Base-by-base conservation (phyloP, 2,113 vertebrate genomes). In the Erythrocebus patas region DNA sequence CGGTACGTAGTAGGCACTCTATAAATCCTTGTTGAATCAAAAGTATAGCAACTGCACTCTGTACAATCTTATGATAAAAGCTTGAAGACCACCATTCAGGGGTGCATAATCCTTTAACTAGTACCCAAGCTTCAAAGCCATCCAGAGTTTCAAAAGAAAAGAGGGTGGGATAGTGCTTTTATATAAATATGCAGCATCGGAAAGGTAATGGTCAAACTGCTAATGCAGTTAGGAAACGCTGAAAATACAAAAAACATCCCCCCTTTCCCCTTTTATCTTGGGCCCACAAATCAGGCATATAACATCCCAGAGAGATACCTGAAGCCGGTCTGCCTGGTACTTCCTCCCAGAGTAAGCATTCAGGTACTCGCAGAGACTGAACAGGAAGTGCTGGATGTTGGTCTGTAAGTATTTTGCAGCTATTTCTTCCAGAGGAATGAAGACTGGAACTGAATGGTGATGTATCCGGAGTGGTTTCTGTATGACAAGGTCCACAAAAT, bases 311-410 rank as follows among this genome's bases (percentile, higher is more conserved):
- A 22, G 43, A 35, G n/a, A 68, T 98, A 99, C 99, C 99, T 99
- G 98, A 16, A 99, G 93, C 76, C 79, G 98, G n/a, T 99, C 98
- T 14, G 97, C 98, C 96, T 99, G 99, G 97, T 98, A 98, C 95
- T 98, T 99, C 96, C 99, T 98, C 22, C 98, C 97, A 0, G n/a
- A 92, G 0, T 98, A 99, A 50, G 98, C 99, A 1, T 99, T 99
- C 3, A 99, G 95, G 95, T 98, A 93, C 27, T 98, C 93, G 0
- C 80, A 97, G 4, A 99, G 97, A 50, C 95, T 78, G 0, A 97
- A 79, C 7, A 99, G 27, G 95, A 99, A 99, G 52, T 73, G 93
- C 82, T 94, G 98, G 87, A 98, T 57, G 73, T 98, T 79, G 0
- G 94, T 95, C 92, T 98, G 98, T 70, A 99, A 48, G 94, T 98